These are phyloP conservation scores for Leptodactylus fuscus DNA, from an alignment of 2,113 vertebrate genomes.

Conservation along the genomic window DNA sequence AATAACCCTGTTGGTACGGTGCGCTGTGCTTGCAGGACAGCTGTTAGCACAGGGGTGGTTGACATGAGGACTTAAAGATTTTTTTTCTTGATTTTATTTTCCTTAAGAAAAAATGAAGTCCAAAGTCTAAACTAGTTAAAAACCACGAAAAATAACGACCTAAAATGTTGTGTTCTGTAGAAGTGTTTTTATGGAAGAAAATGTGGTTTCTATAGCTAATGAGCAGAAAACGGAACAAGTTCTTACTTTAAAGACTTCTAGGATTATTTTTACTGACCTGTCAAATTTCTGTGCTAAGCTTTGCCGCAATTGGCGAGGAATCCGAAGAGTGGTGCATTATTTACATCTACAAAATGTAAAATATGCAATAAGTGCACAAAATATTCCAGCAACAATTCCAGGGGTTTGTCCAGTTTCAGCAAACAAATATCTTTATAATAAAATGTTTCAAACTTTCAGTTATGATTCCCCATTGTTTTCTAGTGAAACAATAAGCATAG, in stretches of 20 bases:
- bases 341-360: background rate
- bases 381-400: no score
- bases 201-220: background rate
- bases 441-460: no score
- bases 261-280: background rate
- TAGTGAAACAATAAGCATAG: no score
- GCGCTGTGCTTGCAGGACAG: constrained; percentile 20
- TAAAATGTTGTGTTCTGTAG: no score
- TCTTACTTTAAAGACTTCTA: background rate
- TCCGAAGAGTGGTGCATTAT: background rate
- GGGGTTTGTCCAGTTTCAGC: no score
- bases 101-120: no score
- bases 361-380: background rate
- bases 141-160: no score
- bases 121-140: background rate
- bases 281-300: background rate
- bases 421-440: no score
- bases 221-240: constrained; percentile 3
- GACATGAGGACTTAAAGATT: background rate
- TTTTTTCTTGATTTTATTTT: background rate
- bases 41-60: background rate
- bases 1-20: constrained; percentile 29
- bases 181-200: background rate
- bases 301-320: background rate
- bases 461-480: no score